Percentiles rank a stretch among this genome's conserved stretches.
Conservation (phyloP, 2,113 vertebrate species). For the Halcyon senegalensis region DNA sequence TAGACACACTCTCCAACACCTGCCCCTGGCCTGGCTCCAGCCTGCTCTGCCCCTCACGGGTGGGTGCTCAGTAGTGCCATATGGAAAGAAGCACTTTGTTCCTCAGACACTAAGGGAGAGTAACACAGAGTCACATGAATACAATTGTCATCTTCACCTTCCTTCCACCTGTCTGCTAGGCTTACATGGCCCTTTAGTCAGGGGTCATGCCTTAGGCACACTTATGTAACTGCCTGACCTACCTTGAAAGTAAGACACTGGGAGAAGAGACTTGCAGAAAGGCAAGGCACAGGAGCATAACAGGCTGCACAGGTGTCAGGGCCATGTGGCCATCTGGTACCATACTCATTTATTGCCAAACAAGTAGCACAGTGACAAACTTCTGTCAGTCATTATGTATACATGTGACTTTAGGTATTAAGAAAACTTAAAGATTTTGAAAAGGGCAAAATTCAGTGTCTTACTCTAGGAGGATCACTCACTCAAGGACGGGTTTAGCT, state of each 20-base stretch:
- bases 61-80: neutral
- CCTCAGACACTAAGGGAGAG: accelerated
- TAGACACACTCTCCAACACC: neutral
- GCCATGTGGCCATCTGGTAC: too few species aligned
- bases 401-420: neutral
- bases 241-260: accelerated
- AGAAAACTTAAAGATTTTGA: neutral
- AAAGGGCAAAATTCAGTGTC: neutral
- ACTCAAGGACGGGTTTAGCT: neutral
- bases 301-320: neutral
- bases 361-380: neutral
- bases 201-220: neutral
- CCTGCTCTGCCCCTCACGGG: neutral
- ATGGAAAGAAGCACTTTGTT: neutral
- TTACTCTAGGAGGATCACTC: neutral
- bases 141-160: neutral
- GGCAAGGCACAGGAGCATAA: accelerated
- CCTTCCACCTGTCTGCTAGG: neutral
- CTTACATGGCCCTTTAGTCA: neutral
- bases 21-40: accelerated
- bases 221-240: neutral
- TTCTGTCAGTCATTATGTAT: neutral
- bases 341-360: neutral
- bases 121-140: neutral
- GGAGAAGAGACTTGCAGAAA: neutral